phyloP scores from a whole-genome alignment of 2,888 invertebrate species.

The Phania funesta region DNA sequence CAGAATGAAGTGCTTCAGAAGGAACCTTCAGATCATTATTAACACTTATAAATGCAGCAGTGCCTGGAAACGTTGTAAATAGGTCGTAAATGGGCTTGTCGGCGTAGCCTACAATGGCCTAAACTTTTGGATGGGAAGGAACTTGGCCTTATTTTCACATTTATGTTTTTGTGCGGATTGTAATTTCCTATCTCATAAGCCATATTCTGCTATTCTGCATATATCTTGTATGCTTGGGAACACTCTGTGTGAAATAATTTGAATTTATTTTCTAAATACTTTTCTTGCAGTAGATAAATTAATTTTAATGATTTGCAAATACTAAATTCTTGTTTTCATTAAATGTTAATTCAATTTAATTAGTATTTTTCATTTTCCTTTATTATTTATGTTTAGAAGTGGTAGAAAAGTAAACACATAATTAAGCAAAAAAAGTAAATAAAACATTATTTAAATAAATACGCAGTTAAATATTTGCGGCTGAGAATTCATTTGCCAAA shows the following conservation, averaged over 20 bases:
- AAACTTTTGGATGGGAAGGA: too few species aligned
- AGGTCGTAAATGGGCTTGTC: too few species aligned
- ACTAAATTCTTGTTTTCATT: not conserved
- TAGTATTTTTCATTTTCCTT: not conserved
- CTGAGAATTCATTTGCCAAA: constrained; percentile 13
- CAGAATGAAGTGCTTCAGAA: too few species aligned
- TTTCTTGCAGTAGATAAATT: constrained; percentile 19
- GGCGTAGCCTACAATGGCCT: too few species aligned
- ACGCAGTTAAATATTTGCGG: constrained; percentile 4
- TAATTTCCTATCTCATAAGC: too few species aligned
- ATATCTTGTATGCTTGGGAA: not conserved
- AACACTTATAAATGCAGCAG: too few species aligned
- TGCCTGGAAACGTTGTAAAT: too few species aligned
- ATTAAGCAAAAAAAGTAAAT: constrained; percentile 4
- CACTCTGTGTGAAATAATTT: constrained; percentile 1
- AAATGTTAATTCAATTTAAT: constrained; percentile 12
- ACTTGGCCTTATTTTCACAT: too few species aligned
- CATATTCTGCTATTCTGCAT: not conserved
- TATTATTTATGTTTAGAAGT: not conserved
- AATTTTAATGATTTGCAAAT: constrained; percentile 44
- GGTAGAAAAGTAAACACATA: not conserved
- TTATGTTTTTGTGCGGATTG: too few species aligned
- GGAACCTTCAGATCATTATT: too few species aligned
- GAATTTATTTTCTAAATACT: not conserved
- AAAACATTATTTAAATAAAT: constrained; percentile 7